Evolutionary conservation across 2,888 invertebrate genomes (phyloP).

Genomic region (Muscina levida): DNA sequence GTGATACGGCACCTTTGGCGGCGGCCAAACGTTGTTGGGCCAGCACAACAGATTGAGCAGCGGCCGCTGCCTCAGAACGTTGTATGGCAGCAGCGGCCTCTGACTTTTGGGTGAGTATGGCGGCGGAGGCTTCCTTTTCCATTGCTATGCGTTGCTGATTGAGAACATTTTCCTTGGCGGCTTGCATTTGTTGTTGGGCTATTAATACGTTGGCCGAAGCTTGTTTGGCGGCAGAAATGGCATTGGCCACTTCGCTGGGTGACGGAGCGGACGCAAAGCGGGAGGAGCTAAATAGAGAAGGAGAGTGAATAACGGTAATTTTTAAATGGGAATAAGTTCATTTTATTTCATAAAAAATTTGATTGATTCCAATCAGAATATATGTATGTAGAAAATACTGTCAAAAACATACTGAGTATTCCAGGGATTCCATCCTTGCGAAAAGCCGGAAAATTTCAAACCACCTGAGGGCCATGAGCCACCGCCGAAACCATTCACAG

Average conservation of each 20-base stretch:
- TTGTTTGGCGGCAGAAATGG: conserved; percentile 87
- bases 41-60: conserved; percentile 84
- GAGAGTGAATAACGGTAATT: background rate
- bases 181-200: conserved; percentile 87
- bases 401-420: conserved; percentile 63
- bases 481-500: conserved; percentile 35
- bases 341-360: too few species aligned
- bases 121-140: conserved; percentile 87
- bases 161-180: conserved; percentile 86
- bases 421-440: conserved; percentile 68
- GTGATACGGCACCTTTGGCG: conserved; percentile 86
- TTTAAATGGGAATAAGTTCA: too few species aligned
- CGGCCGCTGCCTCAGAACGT: conserved; percentile 84
- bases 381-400: background rate
- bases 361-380: too few species aligned
- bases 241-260: conserved; percentile 86
- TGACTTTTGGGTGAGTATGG: conserved; percentile 83
- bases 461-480: conserved; percentile 58
- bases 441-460: conserved; percentile 61
- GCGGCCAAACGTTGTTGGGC: conserved; percentile 87
- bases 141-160: conserved; percentile 87
- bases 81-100: conserved; percentile 86
- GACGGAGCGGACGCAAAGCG: conserved; percentile 76
- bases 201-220: conserved; percentile 86
- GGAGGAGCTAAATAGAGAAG: conserved; percentile 29